phyloP scores from a whole-genome alignment of 2,888 invertebrate species.

The Erynnis tages region DNA sequence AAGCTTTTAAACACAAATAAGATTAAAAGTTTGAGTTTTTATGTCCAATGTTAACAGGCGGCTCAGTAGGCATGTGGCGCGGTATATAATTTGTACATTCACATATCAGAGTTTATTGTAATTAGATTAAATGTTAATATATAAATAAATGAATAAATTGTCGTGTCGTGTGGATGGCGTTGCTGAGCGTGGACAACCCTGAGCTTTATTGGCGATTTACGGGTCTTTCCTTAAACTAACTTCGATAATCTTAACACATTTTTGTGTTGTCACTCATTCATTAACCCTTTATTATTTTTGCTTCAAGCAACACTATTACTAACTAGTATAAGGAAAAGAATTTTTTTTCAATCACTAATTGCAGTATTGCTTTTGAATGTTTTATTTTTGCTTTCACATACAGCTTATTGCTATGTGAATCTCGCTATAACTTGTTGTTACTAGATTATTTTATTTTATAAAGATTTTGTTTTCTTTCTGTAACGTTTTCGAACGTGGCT shows the following conservation, averaged over 20 bases:
- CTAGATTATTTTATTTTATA: neutral
- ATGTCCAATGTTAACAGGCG: constrained; percentile 7
- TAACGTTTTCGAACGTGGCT: constrained; percentile 26
- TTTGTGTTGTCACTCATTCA: neutral
- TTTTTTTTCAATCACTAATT: neutral
- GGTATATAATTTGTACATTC: constrained; percentile 51
- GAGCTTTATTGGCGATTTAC: constrained; percentile 30
- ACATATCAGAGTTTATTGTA: constrained; percentile 73
- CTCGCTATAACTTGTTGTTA: neutral
- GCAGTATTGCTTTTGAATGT: neutral
- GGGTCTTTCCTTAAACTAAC: constrained; percentile 25
- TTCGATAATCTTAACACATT: neutral
- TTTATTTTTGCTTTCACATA: constrained; percentile 1
- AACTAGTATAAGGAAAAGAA: too few relatives aligned
- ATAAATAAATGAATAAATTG: constrained; percentile 38
- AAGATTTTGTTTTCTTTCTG: neutral
- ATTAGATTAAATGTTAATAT: constrained; percentile 41
- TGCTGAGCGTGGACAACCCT: constrained; percentile 31
- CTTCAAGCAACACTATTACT: neutral
- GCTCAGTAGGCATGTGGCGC: neutral
- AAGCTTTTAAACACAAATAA: too few relatives aligned
- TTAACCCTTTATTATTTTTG: neutral
- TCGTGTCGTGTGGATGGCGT: constrained; percentile 75
- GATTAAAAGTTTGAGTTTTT: too few relatives aligned
- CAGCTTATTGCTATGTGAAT: neutral